Conservation (phyloP, 2,797 vertebrate species). For the Takifugu rubripes region DNA sequence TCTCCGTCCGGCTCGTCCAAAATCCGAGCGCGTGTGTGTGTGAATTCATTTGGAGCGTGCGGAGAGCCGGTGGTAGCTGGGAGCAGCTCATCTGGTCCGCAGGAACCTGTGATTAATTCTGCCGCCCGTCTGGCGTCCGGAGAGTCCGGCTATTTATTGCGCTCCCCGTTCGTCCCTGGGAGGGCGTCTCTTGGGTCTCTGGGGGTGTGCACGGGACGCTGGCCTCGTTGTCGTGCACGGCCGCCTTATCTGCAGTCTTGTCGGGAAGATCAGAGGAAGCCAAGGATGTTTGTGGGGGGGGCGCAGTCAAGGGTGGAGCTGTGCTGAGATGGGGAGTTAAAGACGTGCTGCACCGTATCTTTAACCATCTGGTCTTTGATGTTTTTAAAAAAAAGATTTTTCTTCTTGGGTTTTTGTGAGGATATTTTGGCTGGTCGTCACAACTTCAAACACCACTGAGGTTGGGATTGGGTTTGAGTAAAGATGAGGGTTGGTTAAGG, state of each 20-base stretch:
- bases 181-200: constrained; percentile 48
- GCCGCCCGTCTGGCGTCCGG: constrained; percentile 26
- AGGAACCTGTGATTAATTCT: constrained; percentile 8
- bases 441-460: too few species aligned
- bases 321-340: constrained; percentile 14
- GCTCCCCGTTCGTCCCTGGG: constrained; percentile 34
- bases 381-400: too few species aligned
- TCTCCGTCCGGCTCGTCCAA: constrained; percentile 5
- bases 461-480: too few species aligned
- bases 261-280: not conserved
- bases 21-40: not conserved
- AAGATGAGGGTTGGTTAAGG: too few species aligned
- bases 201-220: constrained; percentile 28
- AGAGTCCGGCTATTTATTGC: constrained; percentile 62
- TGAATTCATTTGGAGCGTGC: constrained; percentile 10
- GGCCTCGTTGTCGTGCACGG: constrained; percentile 52
- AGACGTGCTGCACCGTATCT: too few species aligned
- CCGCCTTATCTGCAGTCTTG: constrained; percentile 56
- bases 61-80: constrained; percentile 10
- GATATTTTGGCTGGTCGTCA: too few species aligned
- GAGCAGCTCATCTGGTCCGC: constrained; percentile 45
- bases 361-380: too few species aligned
- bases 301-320: constrained; percentile 11
- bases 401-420: too few species aligned
- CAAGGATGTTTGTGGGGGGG: constrained; percentile 5